Evolutionary conservation across 1,140 invertebrate species (phyloP).

Genomic region (Ceratitis capitata): DNA sequence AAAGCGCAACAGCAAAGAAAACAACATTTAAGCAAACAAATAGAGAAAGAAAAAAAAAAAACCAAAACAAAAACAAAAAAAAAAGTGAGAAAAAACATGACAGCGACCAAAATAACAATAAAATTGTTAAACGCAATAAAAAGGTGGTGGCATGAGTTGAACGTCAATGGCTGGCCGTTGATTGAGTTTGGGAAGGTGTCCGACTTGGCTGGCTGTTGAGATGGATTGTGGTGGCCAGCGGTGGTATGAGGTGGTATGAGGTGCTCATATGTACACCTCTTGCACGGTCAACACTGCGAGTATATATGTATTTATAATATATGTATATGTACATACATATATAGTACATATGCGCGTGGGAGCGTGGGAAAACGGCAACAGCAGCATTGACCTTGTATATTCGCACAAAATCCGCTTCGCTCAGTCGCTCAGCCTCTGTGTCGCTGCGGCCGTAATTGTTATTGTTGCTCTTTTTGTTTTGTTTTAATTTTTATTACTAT

Average conservation of each 20-base stretch:
- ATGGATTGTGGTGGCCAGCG: not conserved
- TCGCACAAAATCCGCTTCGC: not conserved
- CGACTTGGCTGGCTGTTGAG: not conserved
- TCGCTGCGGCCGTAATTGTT: not conserved
- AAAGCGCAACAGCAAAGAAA: not conserved
- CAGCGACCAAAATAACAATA: not conserved
- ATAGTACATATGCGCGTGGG: not conserved
- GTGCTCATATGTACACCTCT: not conserved
- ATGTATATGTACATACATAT: not conserved
- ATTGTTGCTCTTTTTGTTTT: not conserved
- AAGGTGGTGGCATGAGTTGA: not conserved
- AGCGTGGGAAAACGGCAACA: not conserved
- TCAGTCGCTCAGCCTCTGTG: not conserved
- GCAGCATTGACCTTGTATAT: constrained; percentile 38
- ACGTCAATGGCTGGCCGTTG: constrained; percentile 7
- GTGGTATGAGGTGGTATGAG: not conserved
- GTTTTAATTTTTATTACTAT: not conserved
- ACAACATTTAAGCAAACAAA: not conserved
- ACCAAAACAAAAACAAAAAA: not conserved
- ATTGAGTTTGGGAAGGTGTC: too few relatives aligned
- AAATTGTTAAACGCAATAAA: constrained; percentile 7
- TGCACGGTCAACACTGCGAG: not conserved
- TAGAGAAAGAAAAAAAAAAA: not conserved
- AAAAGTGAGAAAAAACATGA: not conserved
- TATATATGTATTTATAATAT: not conserved